Conservation (phyloP, 2,888 invertebrate species). For the Leucoma salicis region DNA sequence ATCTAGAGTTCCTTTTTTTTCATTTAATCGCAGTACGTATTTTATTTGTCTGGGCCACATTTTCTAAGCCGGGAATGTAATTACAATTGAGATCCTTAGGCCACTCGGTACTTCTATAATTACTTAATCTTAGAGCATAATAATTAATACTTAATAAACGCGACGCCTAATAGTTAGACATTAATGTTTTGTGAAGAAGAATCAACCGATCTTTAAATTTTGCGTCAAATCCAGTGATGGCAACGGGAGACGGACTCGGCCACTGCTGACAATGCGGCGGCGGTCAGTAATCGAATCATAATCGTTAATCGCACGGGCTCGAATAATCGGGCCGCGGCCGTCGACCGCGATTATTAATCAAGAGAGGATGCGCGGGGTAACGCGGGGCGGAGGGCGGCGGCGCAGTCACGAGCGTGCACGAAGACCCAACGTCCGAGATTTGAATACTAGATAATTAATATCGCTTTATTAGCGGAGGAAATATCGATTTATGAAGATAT, state of each 20-base stretch:
- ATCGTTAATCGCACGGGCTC: conserved; percentile 57
- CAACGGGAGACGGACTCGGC: not conserved
- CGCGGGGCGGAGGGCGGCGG: conserved; percentile 40
- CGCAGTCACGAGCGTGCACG: conserved; percentile 66
- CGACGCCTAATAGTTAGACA: too few species aligned
- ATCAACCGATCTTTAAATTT: too few species aligned
- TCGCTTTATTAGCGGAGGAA: conserved; percentile 77
- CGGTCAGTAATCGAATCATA: conserved; percentile 53
- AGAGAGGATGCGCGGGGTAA: conserved; percentile 33
- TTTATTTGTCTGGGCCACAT: too few species aligned
- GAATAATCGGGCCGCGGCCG: conserved; percentile 50
- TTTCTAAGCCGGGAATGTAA: too few species aligned
- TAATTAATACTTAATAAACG: too few species aligned
- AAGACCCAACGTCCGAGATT: conserved; percentile 68
- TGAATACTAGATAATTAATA: conserved; percentile 82
- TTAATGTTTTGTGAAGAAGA: too few species aligned
- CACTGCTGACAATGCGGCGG: conserved; percentile 28
- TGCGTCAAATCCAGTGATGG: too few species aligned
- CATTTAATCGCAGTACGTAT: too few species aligned
- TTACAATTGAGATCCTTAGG: too few species aligned
- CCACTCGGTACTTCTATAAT: too few species aligned
- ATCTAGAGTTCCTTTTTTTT: too few species aligned
- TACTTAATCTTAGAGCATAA: too few species aligned
- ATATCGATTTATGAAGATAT: conserved; percentile 77
- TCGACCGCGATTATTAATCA: conserved; percentile 41